A percentile compares a stretch with the other conserved stretches of the same genome.
Evolutionary conservation across 2,888 invertebrate species (phyloP).

Genomic region (Nephrotoma flavescens): DNA sequence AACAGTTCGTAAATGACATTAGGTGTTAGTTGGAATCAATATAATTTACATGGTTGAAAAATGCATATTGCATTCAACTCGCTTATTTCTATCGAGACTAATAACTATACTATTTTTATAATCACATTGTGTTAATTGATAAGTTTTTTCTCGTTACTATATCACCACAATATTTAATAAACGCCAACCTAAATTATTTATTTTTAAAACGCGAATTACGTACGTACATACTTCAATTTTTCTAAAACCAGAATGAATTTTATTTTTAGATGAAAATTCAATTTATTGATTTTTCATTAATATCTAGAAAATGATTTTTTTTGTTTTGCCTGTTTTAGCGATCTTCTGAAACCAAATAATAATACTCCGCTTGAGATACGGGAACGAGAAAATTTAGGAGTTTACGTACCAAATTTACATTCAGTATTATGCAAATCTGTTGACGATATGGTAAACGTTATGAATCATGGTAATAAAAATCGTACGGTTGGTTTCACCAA

Average conservation of each 20-base stretch:
- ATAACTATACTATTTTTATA: background rate
- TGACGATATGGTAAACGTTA: conserved; percentile 83
- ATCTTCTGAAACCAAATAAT: conserved; percentile 47
- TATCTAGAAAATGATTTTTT: background rate
- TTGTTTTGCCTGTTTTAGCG: conserved; percentile 20
- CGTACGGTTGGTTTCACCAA: conserved; percentile 91
- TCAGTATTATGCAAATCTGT: conserved; percentile 89
- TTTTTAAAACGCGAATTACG: background rate
- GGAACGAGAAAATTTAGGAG: conserved; percentile 61
- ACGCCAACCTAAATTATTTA: background rate
- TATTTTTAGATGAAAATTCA: background rate
- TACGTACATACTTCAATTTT: background rate
- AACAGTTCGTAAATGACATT: no score
- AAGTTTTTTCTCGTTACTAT: background rate
- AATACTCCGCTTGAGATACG: conserved; percentile 38
- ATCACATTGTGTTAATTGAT: background rate
- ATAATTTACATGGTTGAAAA: no score
- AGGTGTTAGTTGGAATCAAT: no score
- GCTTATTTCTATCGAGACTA: background rate
- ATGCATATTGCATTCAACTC: background rate
- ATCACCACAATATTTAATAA: background rate
- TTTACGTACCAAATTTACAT: conserved; percentile 91
- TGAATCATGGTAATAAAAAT: conserved; percentile 86
- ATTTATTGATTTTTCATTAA: background rate
- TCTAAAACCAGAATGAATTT: background rate